A percentile compares a stretch with the other conserved stretches of the same genome.
Conservation (phyloP, 2,113 vertebrate species). For the Xiphophorus maculatus region DNA sequence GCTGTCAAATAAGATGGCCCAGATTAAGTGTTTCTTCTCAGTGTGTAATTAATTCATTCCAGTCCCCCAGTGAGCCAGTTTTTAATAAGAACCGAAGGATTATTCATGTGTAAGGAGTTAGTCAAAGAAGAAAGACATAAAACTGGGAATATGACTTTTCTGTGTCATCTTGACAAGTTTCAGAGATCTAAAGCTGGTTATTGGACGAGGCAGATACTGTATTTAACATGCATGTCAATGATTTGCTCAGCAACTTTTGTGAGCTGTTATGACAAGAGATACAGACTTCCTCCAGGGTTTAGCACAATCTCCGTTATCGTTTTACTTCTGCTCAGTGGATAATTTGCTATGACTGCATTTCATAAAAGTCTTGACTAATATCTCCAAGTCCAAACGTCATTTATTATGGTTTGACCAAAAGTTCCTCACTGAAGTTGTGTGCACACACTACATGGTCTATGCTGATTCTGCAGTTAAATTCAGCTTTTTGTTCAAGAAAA, state of each 20-base stretch:
- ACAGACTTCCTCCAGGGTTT: slow-evolving; percentile 24
- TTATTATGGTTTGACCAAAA: not conserved
- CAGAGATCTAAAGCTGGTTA: slow-evolving; percentile 3
- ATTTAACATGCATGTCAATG: not conserved
- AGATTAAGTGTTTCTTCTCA: slow-evolving; percentile 36
- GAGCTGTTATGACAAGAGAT: slow-evolving; percentile 23
- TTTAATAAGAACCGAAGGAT: slow-evolving; percentile 12
- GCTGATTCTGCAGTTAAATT: slow-evolving; percentile 4
- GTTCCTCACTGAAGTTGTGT: not conserved
- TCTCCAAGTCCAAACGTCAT: slow-evolving; percentile 17
- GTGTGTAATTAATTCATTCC: slow-evolving; percentile 36
- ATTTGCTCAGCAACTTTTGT: slow-evolving; percentile 31
- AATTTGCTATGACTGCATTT: slow-evolving; percentile 8
- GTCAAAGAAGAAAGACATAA: not conserved
- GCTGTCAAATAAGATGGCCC: slow-evolving; percentile 17
- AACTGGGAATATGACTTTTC: not conserved
- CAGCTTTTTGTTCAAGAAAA: slow-evolving; percentile 24
- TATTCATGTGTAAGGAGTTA: slow-evolving; percentile 15
- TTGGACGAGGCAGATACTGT: slow-evolving; percentile 14
- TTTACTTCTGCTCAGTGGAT: slow-evolving; percentile 13
- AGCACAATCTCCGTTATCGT: slow-evolving; percentile 31
- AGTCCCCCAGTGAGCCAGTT: slow-evolving; percentile 3
- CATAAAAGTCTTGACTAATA: not conserved
- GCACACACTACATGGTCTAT: not conserved
- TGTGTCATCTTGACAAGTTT: slow-evolving; percentile 6